These are phyloP conservation scores for Microplitis demolitor DNA, from an alignment of 1,140 invertebrate genomes.

Conservation along the genomic window DNA sequence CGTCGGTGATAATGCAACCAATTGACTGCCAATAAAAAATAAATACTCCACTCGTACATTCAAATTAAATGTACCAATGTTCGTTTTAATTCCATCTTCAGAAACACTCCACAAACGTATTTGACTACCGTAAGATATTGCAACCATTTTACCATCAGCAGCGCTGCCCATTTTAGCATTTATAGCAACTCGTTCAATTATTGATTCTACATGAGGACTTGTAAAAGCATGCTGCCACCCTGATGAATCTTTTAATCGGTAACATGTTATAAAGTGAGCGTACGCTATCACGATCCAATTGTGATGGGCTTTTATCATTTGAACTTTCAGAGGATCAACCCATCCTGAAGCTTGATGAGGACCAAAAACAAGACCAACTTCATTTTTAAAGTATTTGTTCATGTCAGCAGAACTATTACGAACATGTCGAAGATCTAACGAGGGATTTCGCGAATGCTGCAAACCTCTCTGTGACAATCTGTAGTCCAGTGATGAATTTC, in stretches of 20 bases:
- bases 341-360: conserved; percentile 70
- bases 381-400: conserved; percentile 75
- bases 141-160: conserved; percentile 81
- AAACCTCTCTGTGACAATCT: conserved; percentile 61
- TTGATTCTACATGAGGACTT: conserved; percentile 86
- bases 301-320: conserved; percentile 96
- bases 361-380: conserved; percentile 72
- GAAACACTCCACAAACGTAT: conserved; percentile 90
- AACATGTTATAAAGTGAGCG: conserved; percentile 93
- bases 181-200: conserved; percentile 90
- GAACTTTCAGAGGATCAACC: conserved; percentile 85
- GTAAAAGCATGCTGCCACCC: conserved; percentile 96
- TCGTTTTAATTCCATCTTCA: conserved; percentile 76
- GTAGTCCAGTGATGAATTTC: conserved; percentile 81
- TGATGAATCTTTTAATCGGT: conserved; percentile 92
- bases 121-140: conserved; percentile 83
- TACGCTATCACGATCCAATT: conserved; percentile 98
- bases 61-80: conserved; percentile 90
- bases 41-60: conserved; percentile 92
- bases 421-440: conserved; percentile 79
- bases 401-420: conserved; percentile 79
- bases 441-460: conserved; percentile 80
- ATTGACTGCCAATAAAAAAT: conserved; percentile 96
- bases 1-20: conserved; percentile 89
- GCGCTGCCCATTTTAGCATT: conserved; percentile 87